Evolutionary conservation across 1,140 invertebrate species (phyloP).

Genomic region (Andrena cerasifolii): DNA sequence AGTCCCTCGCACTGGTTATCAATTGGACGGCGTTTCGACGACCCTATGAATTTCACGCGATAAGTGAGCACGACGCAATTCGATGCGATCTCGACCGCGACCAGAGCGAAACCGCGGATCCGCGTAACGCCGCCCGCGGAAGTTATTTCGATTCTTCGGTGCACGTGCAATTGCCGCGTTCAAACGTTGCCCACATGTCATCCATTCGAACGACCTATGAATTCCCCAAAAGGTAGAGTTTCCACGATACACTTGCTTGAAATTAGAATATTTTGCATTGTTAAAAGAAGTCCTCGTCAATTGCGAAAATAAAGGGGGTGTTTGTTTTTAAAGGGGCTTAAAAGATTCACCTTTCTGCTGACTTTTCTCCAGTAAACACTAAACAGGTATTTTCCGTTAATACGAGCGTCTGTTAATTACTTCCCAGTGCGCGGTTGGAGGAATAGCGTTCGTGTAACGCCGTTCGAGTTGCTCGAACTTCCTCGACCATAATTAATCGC

Average conservation of each 20-base stretch:
- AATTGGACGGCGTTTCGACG: background rate
- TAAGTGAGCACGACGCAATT: background rate
- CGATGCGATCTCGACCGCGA: background rate
- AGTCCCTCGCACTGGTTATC: background rate
- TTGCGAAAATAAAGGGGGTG: no score
- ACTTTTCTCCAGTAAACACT: no score
- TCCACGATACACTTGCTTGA: no score
- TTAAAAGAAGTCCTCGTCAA: no score
- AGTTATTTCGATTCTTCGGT: background rate
- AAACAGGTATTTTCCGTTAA: no score
- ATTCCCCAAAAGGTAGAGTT: no score
- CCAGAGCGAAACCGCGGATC: background rate
- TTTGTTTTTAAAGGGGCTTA: no score
- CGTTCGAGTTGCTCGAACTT: background rate
- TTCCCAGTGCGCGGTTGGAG: background rate
- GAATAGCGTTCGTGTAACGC: background rate
- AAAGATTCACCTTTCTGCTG: no score
- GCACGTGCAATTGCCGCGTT: no score
- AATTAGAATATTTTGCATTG: no score
- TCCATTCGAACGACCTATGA: no score
- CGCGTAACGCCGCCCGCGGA: background rate
- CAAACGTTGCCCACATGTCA: no score
- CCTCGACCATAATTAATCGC: slow-evolving; percentile 22
- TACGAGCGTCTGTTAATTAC: background rate
- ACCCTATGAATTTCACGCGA: background rate